Evolutionary conservation across 2,113 vertebrate species (phyloP).

Genomic region (Sialia sialis): DNA sequence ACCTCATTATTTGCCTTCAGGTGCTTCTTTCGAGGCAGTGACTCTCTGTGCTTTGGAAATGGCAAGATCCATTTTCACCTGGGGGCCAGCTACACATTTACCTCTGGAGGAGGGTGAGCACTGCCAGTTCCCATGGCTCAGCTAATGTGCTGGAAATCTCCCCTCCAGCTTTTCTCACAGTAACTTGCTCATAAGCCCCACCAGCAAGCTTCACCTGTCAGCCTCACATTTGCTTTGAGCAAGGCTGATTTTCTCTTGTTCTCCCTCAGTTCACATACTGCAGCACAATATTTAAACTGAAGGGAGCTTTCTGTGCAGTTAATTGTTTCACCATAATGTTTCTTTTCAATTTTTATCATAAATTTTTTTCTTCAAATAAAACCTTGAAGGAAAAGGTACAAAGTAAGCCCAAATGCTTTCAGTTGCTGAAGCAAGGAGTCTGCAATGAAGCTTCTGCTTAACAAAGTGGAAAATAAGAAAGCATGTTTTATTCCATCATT

Average conservation of each 20-base stretch:
- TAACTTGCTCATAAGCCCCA: background rate
- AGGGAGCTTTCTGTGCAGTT: background rate
- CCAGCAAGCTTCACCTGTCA: background rate
- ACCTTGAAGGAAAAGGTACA: background rate
- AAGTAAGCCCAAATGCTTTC: background rate
- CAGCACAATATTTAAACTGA: background rate
- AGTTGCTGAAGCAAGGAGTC: background rate
- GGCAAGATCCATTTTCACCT: background rate
- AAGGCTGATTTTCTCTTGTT: background rate
- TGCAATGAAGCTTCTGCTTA: background rate
- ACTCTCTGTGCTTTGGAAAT: background rate
- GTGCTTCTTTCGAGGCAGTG: background rate
- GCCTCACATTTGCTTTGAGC: background rate
- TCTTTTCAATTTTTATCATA: background rate
- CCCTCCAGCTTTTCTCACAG: background rate
- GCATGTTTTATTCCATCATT: slow-evolving; percentile 20
- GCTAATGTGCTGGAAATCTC: slow-evolving; percentile 9
- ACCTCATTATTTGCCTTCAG: background rate
- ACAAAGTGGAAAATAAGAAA: slow-evolving; percentile 30
- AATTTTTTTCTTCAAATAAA: background rate
- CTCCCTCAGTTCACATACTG: background rate
- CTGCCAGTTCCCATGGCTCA: background rate
- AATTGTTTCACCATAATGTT: background rate
- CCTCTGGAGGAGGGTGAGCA: background rate
- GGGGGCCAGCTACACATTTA: background rate